Evolutionary conservation across 2,888 invertebrate genomes (phyloP).

Genomic region (Mylabris sibirica): DNA sequence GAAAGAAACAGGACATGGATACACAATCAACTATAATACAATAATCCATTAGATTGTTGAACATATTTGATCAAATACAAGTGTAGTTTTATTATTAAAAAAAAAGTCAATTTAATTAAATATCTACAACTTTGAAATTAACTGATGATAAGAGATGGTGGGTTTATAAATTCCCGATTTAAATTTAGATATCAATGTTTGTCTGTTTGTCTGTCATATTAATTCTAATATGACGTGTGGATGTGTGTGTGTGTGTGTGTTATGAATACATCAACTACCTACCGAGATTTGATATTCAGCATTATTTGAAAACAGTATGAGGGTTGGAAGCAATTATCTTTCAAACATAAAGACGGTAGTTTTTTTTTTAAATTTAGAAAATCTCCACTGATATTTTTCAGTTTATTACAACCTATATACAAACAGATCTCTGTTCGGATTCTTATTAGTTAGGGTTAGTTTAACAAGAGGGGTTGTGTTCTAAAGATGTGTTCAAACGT

Average conservation of each 20-base stretch:
- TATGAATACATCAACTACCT: slow-evolving; percentile 29
- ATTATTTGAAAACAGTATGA: background rate
- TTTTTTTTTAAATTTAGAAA: background rate
- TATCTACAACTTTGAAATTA: background rate
- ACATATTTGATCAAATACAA: background rate
- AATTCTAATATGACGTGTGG: slow-evolving; percentile 25
- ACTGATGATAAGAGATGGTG: background rate
- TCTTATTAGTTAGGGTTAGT: slow-evolving; percentile 13
- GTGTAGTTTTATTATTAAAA: background rate
- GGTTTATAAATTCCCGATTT: slow-evolving; percentile 24
- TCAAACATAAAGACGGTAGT: background rate
- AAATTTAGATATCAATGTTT: slow-evolving; percentile 37
- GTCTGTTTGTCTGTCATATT: slow-evolving; percentile 24
- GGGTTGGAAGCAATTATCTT: slow-evolving; percentile 4
- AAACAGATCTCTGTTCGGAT: background rate
- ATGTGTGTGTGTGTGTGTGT: too few species aligned
- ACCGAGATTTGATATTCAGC: background rate
- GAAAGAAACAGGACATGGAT: slow-evolving; percentile 48
- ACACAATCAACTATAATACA: slow-evolving; percentile 38
- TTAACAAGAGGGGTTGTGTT: background rate
- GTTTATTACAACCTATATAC: background rate
- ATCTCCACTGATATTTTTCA: background rate
- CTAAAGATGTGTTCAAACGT: slow-evolving; percentile 1
- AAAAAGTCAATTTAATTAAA: background rate
- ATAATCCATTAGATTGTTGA: slow-evolving; percentile 34